phyloP scores from a whole-genome alignment of 2,888 invertebrate species.

The Hofmannophila pseudospretella region DNA sequence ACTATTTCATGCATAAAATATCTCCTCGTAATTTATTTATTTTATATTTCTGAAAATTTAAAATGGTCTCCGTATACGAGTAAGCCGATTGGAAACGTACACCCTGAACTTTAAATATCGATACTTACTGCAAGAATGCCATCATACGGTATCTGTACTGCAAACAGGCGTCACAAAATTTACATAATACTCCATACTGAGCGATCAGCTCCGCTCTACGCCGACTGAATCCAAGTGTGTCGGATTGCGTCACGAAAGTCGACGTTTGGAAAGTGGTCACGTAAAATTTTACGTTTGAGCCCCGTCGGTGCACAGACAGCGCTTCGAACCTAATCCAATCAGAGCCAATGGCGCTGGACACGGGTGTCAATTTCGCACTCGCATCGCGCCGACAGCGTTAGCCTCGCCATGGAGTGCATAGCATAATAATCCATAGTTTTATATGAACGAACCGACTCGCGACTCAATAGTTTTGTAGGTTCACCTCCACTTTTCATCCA shows the following conservation, averaged over 20 bases:
- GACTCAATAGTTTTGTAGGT: too few species aligned
- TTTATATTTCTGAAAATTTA: too few species aligned
- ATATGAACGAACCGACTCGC: neutral
- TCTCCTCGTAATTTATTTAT: too few species aligned
- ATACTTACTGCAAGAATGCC: neutral
- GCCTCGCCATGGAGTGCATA: neutral
- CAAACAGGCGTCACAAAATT: constrained; percentile 41
- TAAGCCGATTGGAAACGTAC: neutral
- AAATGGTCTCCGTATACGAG: too few species aligned
- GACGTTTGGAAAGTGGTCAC: constrained; percentile 71
- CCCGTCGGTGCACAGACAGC: constrained; percentile 60
- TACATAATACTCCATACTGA: constrained; percentile 56
- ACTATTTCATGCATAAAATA: too few species aligned
- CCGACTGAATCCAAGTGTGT: constrained; percentile 43
- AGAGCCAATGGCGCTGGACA: constrained; percentile 63
- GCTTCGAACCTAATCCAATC: constrained; percentile 72
- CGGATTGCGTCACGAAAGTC: constrained; percentile 58
- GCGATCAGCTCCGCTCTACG: constrained; percentile 45
- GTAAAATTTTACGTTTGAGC: constrained; percentile 76
- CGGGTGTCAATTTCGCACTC: constrained; percentile 62
- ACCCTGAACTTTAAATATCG: neutral
- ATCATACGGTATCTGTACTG: constrained; percentile 1
- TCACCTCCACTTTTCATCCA: too few species aligned
- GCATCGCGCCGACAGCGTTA: constrained; percentile 27
- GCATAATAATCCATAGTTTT: neutral